Evolutionary conservation across 2,113 vertebrate genomes (phyloP).

Genomic region (Bambusicola thoracicus): DNA sequence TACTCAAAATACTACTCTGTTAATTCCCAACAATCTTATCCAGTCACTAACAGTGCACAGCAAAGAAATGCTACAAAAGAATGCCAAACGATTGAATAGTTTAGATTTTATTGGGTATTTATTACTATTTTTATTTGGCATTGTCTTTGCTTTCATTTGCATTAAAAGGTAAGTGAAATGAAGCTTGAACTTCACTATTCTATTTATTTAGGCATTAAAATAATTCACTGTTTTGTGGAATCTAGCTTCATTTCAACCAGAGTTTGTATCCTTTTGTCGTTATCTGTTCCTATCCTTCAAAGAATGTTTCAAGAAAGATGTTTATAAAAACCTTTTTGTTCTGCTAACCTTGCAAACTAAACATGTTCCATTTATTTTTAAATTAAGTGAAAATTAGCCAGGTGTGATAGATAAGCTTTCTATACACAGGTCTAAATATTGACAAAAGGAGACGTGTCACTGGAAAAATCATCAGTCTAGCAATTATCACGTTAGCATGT

Average conservation of each 20-base stretch:
- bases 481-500: slow-evolving; percentile 87
- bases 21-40: neutral
- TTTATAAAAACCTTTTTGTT: slow-evolving; percentile 74
- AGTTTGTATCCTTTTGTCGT: slow-evolving; percentile 50
- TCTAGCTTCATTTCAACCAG: neutral
- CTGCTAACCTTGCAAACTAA: slow-evolving; percentile 78
- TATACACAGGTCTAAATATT: slow-evolving; percentile 87
- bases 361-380: slow-evolving; percentile 84
- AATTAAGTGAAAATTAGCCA: slow-evolving; percentile 86
- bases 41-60: neutral
- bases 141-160: neutral
- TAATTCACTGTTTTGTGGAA: neutral
- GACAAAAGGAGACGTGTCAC: slow-evolving; percentile 83
- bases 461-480: slow-evolving; percentile 85
- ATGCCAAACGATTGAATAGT: neutral
- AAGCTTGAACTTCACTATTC: neutral
- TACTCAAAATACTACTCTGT: neutral
- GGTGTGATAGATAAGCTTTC: slow-evolving; percentile 86
- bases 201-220: slow-evolving; percentile 34
- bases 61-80: neutral
- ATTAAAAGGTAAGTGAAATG: neutral
- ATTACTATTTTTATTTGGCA: neutral
- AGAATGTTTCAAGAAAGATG: slow-evolving; percentile 68
- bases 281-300: slow-evolving; percentile 55
- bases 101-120: neutral